Percentiles rank a stretch among this genome's conserved stretches.
These are phyloP conservation scores for Tupiocoris notatus DNA, from an alignment of 2,888 invertebrate species.

Conservation along the genomic window DNA sequence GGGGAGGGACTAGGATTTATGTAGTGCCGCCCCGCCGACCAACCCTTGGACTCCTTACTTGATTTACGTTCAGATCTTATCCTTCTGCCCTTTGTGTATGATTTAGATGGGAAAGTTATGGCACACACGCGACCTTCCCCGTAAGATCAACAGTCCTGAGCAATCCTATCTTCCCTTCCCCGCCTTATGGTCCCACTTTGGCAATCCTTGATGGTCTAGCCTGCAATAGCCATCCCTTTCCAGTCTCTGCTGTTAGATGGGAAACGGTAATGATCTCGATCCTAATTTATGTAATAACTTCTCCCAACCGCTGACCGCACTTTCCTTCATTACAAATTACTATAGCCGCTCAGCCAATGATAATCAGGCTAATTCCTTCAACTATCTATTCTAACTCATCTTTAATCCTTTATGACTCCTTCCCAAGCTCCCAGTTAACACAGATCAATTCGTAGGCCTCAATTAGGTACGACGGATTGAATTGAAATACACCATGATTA, in stretches of 20 bases:
- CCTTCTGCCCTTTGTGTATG: slow-evolving; percentile 39
- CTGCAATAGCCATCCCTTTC: background rate
- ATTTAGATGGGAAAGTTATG: slow-evolving; percentile 40
- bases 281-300: slow-evolving; percentile 39
- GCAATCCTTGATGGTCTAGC: background rate
- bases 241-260: background rate
- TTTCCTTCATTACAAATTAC: too few relatives aligned
- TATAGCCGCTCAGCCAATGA: too few relatives aligned
- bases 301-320: slow-evolving; percentile 28
- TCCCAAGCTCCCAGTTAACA: too few relatives aligned
- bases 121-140: slow-evolving; percentile 36
- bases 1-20: slow-evolving; percentile 26
- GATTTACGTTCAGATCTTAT: slow-evolving; percentile 41
- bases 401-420: too few relatives aligned
- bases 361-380: too few relatives aligned
- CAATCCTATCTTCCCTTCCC: slow-evolving; percentile 11
- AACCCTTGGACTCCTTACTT: slow-evolving; percentile 25
- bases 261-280: slow-evolving; percentile 34
- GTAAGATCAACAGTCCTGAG: slow-evolving; percentile 37
- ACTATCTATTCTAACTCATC: too few relatives aligned
- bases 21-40: slow-evolving; percentile 26
- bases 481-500: too few relatives aligned
- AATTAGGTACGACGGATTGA: too few relatives aligned
- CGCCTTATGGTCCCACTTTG: background rate
- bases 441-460: too few relatives aligned